Base-by-base conservation (phyloP, 2,888 invertebrate genomes). In the Cremastinae sp. region DNA sequence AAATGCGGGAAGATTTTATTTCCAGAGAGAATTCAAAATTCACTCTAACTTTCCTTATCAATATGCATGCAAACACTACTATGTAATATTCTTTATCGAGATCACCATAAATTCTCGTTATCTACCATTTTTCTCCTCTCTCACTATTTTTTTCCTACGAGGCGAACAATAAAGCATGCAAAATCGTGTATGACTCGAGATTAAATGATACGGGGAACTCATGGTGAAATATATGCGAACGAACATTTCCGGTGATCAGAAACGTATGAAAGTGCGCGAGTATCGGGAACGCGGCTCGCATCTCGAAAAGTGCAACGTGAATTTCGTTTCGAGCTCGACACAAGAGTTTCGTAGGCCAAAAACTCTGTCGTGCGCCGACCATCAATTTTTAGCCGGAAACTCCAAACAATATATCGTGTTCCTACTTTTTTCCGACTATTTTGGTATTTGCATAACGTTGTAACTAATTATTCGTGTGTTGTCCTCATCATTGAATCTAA, bases 11-110 rank as follows among this genome's bases (percentile, higher is more conserved):
- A 20, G 20, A 53, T 41, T 65, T 2, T 14, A 41, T 53, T 43
- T 64, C 12, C 8, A 51, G 22, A 2, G 7, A n/a, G 36, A 18
- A 22, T 45, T 45, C 18, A 53, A 28, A 58, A 49, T 68, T 22
- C 16, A 10, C 49, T 38, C 20, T 47, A 49, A 58, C 20, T 18
- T 47, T 22, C 45, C 22, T 69, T 69, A 69, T 69, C 68, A 69
- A 69, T 41, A 14, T 47, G 68, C 68, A 51, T 28, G 51, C 59
- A 59, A 47, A 59, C 28, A 51, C 49, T 58, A 14, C 41, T 61
- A 43, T 53, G 59, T 45, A 62, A 62, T 62, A 71, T 56, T 71
- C 71, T 54, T 62, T 62, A 71, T 69, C 68, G 68, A 72, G 58
- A 49, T 38, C 41, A 45, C 38, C 22, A 72, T 56, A 58, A 72